phyloP scores from a whole-genome alignment of 64 coral and sea anemone genomes.

The Astreopora myriophthalma region DNA sequence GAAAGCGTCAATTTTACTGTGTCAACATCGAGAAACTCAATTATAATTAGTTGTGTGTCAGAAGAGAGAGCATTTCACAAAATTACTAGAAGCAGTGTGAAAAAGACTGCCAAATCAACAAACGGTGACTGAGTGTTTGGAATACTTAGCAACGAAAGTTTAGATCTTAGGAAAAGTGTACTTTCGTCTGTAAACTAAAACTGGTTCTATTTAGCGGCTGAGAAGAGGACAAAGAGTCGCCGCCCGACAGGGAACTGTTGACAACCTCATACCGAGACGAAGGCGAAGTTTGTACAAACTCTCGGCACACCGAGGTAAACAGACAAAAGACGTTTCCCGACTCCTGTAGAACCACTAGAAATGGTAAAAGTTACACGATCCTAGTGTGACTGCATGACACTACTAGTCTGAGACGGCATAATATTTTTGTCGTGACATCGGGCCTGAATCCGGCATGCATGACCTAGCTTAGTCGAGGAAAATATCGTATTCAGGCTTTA shows the following conservation, averaged over 20 bases:
- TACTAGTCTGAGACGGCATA: too few species aligned
- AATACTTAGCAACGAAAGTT: conserved; percentile 28
- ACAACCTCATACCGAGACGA: too few species aligned
- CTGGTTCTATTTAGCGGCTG: background rate
- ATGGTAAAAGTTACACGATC: too few species aligned
- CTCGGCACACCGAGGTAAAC: background rate
- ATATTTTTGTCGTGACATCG: too few species aligned
- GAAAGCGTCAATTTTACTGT: background rate
- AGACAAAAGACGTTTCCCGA: too few species aligned
- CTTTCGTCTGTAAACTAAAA: background rate
- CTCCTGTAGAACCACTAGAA: too few species aligned
- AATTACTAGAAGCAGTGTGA: background rate
- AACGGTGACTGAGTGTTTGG: background rate
- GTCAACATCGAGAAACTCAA: conserved; percentile 33
- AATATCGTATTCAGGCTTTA: background rate
- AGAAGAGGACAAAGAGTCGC: background rate
- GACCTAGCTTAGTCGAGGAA: background rate
- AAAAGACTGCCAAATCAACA: conserved; percentile 3
- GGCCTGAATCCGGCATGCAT: too few species aligned
- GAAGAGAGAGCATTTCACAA: background rate
- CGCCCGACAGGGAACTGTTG: background rate
- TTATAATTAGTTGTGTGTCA: conserved; percentile 23
- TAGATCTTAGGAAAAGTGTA: background rate
- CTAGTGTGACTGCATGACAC: too few species aligned
- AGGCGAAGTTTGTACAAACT: background rate